Base-by-base conservation (phyloP, 2,888 invertebrate genomes). In the Melieria picta region DNA sequence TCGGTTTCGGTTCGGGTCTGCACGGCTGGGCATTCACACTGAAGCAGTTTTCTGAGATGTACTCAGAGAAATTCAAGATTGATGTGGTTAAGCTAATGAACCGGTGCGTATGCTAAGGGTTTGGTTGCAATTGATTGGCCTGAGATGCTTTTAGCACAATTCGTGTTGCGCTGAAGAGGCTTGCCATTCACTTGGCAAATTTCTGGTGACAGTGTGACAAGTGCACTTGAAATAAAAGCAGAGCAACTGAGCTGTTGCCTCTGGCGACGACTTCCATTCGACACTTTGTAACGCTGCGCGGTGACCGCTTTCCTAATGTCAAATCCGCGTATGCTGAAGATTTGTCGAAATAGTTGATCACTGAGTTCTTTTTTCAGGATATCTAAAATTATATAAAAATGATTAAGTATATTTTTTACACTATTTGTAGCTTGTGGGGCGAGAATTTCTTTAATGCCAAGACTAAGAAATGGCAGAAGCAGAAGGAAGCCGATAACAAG, bases 1-100 rank as follows among this genome's bases (percentile, higher is more conserved):
- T 99, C 76, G 99, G 99, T 85, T 99, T 99, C 88, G 99, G 99
- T 75, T 98, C 99, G 45, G 99, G 99, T 83, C 94, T 99, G 76
- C 99, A 99, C 88, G 99, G 99, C 77, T 99, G 99, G 99, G 99
- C 99, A 65, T 99, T 99, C 89, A 99, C 99, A 76, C 91, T 99
- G 79, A 99, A 99, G 90, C 99, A 99, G 90, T 99, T 99, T 90
- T 90, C 99, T 63, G 98, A 99, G 89, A 97, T 99, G 94, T 99
- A 99, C 87, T 94, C 98, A 48, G 95, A 95, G 86, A 99, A 99
- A 89, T 99, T 99, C 91, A 97, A 98, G 89, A 96, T 98, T 79
- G 97, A 98, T 88, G 93, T 94, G 65, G 94, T 93, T 79, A 99
- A 99, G 88, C 92, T 99, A 83, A 99, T 99, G 99, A 97, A 95